Evolutionary conservation across 1,140 invertebrate genomes (phyloP).

Genomic region (Lineus longissimus): DNA sequence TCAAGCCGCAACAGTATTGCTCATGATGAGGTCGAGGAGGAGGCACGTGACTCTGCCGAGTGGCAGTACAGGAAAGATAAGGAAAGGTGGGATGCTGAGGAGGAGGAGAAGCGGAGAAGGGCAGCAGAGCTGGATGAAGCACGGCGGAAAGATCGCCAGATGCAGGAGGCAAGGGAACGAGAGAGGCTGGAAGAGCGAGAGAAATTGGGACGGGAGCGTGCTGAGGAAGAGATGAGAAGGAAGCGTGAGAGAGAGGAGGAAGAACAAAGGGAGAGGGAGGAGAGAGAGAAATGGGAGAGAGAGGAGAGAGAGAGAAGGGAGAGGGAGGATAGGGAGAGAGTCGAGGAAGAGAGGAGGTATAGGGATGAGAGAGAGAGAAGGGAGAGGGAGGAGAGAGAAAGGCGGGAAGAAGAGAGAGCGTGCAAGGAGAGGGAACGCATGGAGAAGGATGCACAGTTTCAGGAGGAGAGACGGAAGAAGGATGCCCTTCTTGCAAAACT

Average conservation of each 20-base stretch:
- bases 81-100: constrained; percentile 17
- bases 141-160: constrained; percentile 17
- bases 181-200: constrained; percentile 16
- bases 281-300: constrained; percentile 11
- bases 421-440: constrained; percentile 26
- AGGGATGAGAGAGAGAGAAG: constrained; percentile 3
- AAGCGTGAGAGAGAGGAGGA: constrained; percentile 16
- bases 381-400: not conserved
- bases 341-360: constrained; percentile 6
- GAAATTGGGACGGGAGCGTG: constrained; percentile 21
- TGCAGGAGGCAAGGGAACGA: constrained; percentile 17
- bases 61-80: not conserved
- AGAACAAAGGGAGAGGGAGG: constrained; percentile 21
- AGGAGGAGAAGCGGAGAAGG: constrained; percentile 21
- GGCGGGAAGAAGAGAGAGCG: constrained; percentile 14
- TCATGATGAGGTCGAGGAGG: no score
- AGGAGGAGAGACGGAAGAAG: constrained; percentile 36
- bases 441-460: constrained; percentile 26
- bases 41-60: not conserved
- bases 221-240: constrained; percentile 16
- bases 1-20: no score
- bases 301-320: constrained; percentile 14
- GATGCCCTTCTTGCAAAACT: constrained; percentile 32
- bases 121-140: constrained; percentile 14
- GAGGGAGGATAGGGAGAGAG: constrained; percentile 7